These are phyloP conservation scores for Pyrrhia umbra DNA, from an alignment of 2,888 invertebrate species.

Conservation along the genomic window DNA sequence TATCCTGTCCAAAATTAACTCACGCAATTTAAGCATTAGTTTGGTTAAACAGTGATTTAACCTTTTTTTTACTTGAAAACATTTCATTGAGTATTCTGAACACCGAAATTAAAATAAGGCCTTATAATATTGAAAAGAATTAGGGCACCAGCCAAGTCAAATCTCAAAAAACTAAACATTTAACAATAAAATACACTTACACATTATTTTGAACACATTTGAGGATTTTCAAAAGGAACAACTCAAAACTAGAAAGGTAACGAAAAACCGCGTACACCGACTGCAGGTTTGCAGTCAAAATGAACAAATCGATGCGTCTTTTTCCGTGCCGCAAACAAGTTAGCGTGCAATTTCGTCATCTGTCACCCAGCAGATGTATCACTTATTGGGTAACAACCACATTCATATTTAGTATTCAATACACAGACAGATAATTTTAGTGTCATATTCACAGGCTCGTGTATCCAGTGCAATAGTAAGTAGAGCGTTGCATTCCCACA, in stretches of 20 bases:
- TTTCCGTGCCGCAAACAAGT: constrained; percentile 15
- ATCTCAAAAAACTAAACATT: no score
- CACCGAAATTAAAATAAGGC: not conserved
- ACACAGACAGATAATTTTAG: constrained; percentile 53
- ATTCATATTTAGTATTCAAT: constrained; percentile 25
- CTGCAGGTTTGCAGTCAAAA: constrained; percentile 2
- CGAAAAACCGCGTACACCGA: not conserved
- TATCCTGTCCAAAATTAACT: constrained; percentile 35
- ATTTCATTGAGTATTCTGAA: not conserved
- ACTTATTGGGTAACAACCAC: constrained; percentile 34
- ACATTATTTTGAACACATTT: no score
- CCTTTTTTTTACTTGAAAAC: not conserved
- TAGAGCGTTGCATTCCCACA: constrained; percentile 87
- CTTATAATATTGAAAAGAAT: no score
- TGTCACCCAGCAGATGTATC: constrained; percentile 6
- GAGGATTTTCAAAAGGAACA: no score
- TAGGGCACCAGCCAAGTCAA: no score
- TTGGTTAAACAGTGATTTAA: not conserved
- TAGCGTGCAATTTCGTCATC: constrained; percentile 24
- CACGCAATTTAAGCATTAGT: constrained; percentile 38
- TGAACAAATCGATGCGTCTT: not conserved
- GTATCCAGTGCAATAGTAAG: constrained; percentile 78
- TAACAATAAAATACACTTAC: no score
- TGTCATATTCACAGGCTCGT: constrained; percentile 61
- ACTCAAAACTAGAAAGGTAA: no score